Conservation (phyloP, 1,140 invertebrate genomes). For the Kradibia gibbosae region DNA sequence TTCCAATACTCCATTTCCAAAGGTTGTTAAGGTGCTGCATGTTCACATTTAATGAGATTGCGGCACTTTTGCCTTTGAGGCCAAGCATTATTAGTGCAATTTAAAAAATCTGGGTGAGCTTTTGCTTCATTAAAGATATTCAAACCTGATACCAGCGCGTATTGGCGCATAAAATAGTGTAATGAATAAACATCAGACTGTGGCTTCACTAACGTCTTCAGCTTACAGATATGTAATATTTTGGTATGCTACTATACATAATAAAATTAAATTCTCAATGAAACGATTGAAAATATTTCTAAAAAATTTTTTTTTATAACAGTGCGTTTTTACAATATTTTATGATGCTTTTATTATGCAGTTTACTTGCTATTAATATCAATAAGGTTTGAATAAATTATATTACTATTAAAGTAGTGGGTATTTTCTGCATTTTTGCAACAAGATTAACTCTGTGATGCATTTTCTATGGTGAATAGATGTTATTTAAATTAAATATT, state of each 20-base stretch:
- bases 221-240: background rate
- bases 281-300: background rate
- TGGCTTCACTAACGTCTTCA: background rate
- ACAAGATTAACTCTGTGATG: too few relatives aligned
- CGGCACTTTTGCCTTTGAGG: background rate
- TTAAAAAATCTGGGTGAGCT: background rate
- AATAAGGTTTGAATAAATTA: too few relatives aligned
- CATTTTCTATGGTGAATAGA: too few relatives aligned
- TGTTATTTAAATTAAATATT: too few relatives aligned
- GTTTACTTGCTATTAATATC: too few relatives aligned
- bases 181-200: conserved; percentile 21
- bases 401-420: too few relatives aligned
- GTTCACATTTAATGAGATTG: background rate
- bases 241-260: background rate
- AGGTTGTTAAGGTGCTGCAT: too few relatives aligned
- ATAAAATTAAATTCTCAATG: background rate
- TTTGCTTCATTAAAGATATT: conserved; percentile 13
- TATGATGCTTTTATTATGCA: too few relatives aligned
- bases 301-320: background rate
- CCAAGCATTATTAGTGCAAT: background rate
- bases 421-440: too few relatives aligned
- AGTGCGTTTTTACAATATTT: too few relatives aligned
- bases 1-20: too few relatives aligned
- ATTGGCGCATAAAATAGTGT: background rate
- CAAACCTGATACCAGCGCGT: background rate